A percentile compares a stretch with the other conserved stretches of the same genome.
phyloP scores from a whole-genome alignment of 2,113 vertebrate species.

The Lagenorhynchus albirostris region DNA sequence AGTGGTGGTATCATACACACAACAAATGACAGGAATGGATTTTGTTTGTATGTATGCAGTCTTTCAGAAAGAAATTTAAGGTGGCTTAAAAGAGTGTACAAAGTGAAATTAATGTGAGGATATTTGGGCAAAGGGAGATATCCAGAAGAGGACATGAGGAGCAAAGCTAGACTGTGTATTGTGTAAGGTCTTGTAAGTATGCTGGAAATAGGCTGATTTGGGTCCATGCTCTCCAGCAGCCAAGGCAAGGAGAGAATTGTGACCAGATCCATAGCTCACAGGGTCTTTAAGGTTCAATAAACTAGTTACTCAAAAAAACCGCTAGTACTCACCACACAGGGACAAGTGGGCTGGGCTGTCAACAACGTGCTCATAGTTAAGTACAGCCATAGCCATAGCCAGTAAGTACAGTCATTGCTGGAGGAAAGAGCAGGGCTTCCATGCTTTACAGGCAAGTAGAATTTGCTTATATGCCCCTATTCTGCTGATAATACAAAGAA shows the following conservation, averaged over 20 bases:
- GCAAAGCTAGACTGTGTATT: not conserved
- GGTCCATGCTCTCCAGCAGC: not conserved
- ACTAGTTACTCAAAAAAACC: not conserved
- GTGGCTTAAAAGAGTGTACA: not conserved
- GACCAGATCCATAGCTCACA: not conserved
- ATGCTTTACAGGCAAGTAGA: not conserved
- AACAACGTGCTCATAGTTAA: rapidly evolving
- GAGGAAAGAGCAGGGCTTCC: not conserved
- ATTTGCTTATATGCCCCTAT: not conserved
- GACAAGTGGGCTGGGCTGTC: rapidly evolving
- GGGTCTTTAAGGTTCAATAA: not conserved
- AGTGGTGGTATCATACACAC: rapidly evolving
- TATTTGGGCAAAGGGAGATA: not conserved
- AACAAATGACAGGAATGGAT: not conserved
- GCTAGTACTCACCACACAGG: rapidly evolving
- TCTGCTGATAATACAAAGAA: not conserved
- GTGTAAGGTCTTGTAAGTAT: not conserved
- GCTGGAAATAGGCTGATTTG: not conserved
- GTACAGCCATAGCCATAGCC: too few species aligned
- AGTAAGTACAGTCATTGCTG: not conserved
- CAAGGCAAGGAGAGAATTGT: not conserved
- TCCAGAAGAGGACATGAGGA: not conserved
- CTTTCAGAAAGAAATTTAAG: not conserved
- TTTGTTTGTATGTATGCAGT: not conserved
- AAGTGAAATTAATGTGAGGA: not conserved